These are phyloP conservation scores for Cetoscarus ocellatus DNA, from an alignment of 2,797 vertebrate species.

Conservation along the genomic window DNA sequence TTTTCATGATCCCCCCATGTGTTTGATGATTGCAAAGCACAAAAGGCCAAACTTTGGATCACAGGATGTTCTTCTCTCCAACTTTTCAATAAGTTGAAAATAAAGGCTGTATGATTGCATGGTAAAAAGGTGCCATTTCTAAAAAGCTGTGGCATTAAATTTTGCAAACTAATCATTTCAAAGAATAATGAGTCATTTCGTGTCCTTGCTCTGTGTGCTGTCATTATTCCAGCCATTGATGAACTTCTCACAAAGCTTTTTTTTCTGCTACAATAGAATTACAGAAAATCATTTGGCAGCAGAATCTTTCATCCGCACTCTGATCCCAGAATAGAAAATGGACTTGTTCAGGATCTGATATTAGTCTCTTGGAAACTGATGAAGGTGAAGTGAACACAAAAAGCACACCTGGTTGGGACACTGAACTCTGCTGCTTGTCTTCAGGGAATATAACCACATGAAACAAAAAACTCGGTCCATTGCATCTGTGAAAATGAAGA, in stretches of 20 bases:
- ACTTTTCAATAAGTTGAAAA: background rate
- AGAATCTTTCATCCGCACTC: conserved; percentile 27
- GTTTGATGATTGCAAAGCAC: conserved; percentile 12
- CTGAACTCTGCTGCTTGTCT: conserved; percentile 47
- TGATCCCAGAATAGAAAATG: conserved; percentile 52
- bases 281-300: conserved; percentile 21
- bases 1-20: conserved; percentile 17
- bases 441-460: conserved; percentile 52
- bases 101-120: background rate
- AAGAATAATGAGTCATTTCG: background rate
- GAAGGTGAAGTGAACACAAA: conserved; percentile 36
- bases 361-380: conserved; percentile 31
- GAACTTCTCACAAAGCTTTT: conserved; percentile 18
- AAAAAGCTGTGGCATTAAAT: background rate
- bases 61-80: background rate
- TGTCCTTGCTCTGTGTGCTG: background rate
- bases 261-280: background rate
- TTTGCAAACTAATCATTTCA: background rate
- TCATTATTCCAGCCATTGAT: conserved; percentile 21
- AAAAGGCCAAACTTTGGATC: conserved; percentile 19
- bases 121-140: background rate
- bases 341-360: conserved; percentile 35
- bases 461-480: conserved; percentile 45
- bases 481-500: conserved; percentile 11
- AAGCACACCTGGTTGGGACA: conserved; percentile 37